Percentiles rank a stretch among this genome's conserved stretches.
Conservation (phyloP, 1,140 invertebrate genomes). For the Drosophila ohnishii region DNA sequence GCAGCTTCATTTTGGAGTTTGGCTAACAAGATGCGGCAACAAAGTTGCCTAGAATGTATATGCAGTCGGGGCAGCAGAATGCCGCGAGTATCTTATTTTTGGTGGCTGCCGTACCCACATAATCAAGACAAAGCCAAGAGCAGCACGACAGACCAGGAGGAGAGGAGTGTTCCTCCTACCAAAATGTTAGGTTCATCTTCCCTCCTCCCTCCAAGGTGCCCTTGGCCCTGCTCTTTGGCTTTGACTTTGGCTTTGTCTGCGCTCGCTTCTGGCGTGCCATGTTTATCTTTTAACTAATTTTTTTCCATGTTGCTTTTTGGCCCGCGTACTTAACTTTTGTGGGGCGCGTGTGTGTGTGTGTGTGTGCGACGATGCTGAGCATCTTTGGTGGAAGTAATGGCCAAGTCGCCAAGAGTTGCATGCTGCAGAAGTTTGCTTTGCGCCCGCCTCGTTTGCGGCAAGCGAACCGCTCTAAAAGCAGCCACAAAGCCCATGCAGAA, state of each 20-base stretch:
- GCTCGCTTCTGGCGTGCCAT: constrained; percentile 73
- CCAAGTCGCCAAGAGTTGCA: constrained; percentile 70
- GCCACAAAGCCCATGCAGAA: constrained; percentile 25
- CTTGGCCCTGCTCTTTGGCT: constrained; percentile 44
- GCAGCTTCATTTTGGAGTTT: constrained; percentile 22
- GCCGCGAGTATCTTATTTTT: constrained; percentile 75
- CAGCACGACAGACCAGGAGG: constrained; percentile 52
- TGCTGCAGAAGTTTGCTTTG: constrained; percentile 59
- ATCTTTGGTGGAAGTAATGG: constrained; percentile 73
- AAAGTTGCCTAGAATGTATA: constrained; percentile 57
- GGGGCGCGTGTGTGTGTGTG: constrained; percentile 45
- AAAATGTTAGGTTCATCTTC: constrained; percentile 1
- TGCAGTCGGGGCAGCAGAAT: constrained; percentile 21
- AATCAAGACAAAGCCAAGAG: constrained; percentile 76
- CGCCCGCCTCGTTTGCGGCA: constrained; percentile 19
- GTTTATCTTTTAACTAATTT: constrained; percentile 82
- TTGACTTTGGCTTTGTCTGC: constrained; percentile 63
- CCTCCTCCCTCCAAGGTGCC: not conserved
- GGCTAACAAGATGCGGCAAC: constrained; percentile 38
- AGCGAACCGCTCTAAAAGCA: constrained; percentile 34
- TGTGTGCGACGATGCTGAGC: constrained; percentile 58
- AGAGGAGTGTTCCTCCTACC: constrained; percentile 2
- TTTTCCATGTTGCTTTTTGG: constrained; percentile 70
- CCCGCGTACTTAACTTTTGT: constrained; percentile 71
- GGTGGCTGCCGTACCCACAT: constrained; percentile 56